phyloP scores from a whole-genome alignment of 2,888 invertebrate genomes.

The Dicyrtoma fusca region DNA sequence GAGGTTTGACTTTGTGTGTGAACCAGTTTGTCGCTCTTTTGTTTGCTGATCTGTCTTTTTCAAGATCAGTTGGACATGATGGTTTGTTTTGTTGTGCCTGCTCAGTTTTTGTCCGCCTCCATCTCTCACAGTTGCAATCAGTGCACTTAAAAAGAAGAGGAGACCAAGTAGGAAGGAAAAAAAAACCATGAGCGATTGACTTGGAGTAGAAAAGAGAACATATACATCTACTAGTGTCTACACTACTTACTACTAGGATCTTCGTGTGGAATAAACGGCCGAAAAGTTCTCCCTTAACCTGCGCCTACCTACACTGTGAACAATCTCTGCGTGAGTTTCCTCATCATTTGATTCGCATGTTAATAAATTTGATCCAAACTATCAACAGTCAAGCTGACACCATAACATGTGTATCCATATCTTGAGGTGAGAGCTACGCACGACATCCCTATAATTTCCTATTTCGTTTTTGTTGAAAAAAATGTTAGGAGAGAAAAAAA shows the following conservation, averaged over 20 bases:
- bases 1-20: slow-evolving; percentile 25
- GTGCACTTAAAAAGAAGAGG: too few relatives aligned
- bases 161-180: too few relatives aligned
- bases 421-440: not conserved
- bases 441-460: slow-evolving; percentile 8
- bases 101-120: not conserved
- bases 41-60: slow-evolving; percentile 32
- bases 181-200: too few relatives aligned
- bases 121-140: not conserved
- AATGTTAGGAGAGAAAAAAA: too few relatives aligned
- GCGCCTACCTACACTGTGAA: not conserved
- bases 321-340: slow-evolving; percentile 20
- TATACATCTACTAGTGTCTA: too few relatives aligned
- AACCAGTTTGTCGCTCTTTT: slow-evolving; percentile 32
- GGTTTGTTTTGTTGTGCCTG: slow-evolving; percentile 15
- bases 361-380: slow-evolving; percentile 2
- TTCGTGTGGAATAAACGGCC: too few relatives aligned
- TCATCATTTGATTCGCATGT: slow-evolving; percentile 16
- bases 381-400: slow-evolving; percentile 4
- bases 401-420: slow-evolving; percentile 6
- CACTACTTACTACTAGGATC: too few relatives aligned
- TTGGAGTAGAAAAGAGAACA: too few relatives aligned
- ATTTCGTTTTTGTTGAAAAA: slow-evolving; percentile 5
- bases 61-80: slow-evolving; percentile 22
- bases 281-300: not conserved